Base-by-base conservation (phyloP, 1,140 invertebrate genomes). In the Tetranychus cinnabarinus region DNA sequence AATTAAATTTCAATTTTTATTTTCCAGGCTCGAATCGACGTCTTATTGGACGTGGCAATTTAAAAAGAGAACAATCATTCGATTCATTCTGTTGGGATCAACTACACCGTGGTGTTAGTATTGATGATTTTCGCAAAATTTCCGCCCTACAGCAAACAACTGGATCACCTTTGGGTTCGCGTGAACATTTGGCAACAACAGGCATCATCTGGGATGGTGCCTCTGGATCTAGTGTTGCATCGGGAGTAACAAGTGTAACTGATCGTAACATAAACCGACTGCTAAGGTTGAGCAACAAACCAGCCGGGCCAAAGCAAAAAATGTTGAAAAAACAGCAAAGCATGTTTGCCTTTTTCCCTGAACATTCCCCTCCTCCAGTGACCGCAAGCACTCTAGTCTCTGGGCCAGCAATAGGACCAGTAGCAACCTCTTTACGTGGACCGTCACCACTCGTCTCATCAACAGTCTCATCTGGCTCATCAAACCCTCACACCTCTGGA, bases 311-410 rank as follows among this genome's bases (percentile, higher is more conserved):
- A 10, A 69, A 69, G 56, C 67, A 69, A 35, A 69, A 69, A 46
- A 67, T 67, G 62, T 58, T 69, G 10, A 69, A 69, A 56, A 69
- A 69, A 48, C 68, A 69, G 47, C 68, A 69, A 37, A 64, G 62
- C 45, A 69, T 69, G 68, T 69, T 69, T 48, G 57, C 57, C 15
- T 58, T 42, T 46, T 58, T 58, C 36, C 57, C 57, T 5, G 57
- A 58, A 46, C 57, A 58, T 33, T 23, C 57, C 0, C 7, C 42
- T n/a, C 12, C 37, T 45, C 23, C 57, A 31, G 23, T 6, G 1
- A 4, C 3, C 10, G 10, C 39, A 5, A 42, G 5, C 39, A 42
- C 39, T 42, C 5, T 42, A 42, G 5, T 10, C 39, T 6, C 39
- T 10, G 5, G 5, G 10, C 1, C 39, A 42, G 39, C 10, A 6